Conservation (phyloP, 2,113 vertebrate genomes). For the Sakesphorus luctuosus region DNA sequence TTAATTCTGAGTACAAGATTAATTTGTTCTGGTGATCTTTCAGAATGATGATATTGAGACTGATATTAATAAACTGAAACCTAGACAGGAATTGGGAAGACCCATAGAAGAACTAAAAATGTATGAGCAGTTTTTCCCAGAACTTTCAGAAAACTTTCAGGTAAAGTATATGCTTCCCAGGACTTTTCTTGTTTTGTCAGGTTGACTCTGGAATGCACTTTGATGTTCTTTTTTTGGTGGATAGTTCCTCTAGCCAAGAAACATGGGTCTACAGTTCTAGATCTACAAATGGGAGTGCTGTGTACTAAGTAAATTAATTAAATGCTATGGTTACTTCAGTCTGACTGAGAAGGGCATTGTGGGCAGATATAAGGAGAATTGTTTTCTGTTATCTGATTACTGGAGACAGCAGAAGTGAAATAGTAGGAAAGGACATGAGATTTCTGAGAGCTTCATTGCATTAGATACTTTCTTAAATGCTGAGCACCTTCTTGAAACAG, state of each 20-base stretch:
- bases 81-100: constrained; percentile 80
- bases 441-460: neutral
- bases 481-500: neutral
- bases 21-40: constrained; percentile 36
- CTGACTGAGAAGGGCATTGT: neutral
- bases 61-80: constrained; percentile 92
- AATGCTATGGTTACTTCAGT: neutral
- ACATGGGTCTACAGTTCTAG: neutral
- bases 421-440: neutral
- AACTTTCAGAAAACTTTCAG: constrained; percentile 93
- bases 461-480: neutral
- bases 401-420: neutral
- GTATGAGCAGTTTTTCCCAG: constrained; percentile 92
- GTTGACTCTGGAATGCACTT: neutral
- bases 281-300: neutral
- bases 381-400: neutral
- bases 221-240: neutral
- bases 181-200: neutral
- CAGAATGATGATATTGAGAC: constrained; percentile 99
- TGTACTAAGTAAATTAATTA: neutral
- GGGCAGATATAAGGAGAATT: neutral
- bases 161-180: constrained; percentile 65
- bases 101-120: constrained; percentile 89
- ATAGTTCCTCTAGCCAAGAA: neutral
- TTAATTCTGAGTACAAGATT: neutral